These are phyloP conservation scores for Melitaea cinxia DNA, from an alignment of 1,140 invertebrate genomes.

Conservation along the genomic window DNA sequence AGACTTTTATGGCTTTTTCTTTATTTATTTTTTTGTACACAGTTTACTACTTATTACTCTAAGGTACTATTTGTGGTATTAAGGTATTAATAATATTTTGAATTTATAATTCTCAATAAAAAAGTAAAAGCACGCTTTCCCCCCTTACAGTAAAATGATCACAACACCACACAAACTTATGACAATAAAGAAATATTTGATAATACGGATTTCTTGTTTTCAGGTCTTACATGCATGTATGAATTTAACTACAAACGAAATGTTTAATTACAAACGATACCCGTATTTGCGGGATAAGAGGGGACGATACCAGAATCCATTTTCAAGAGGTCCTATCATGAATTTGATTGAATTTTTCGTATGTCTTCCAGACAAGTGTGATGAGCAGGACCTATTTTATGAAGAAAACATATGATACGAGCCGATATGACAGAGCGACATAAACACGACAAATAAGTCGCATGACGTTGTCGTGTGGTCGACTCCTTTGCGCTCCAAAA, in stretches of 20 bases:
- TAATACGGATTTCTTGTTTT: constrained; percentile 41
- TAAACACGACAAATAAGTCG: constrained; percentile 18
- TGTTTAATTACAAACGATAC: constrained; percentile 96
- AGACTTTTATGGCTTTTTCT: too few relatives aligned
- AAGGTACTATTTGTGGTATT: too few relatives aligned
- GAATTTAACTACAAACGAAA: constrained; percentile 97
- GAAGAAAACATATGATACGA: constrained; percentile 84
- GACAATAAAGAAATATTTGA: background rate
- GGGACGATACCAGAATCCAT: constrained; percentile 94
- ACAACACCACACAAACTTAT: too few relatives aligned
- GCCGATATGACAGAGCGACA: constrained; percentile 30
- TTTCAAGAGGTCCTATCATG: constrained; percentile 91
- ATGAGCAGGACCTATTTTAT: constrained; percentile 87
- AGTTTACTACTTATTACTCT: too few relatives aligned
- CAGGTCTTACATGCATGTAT: constrained; percentile 93
- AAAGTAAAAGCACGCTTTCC: too few relatives aligned
- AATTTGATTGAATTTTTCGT: constrained; percentile 96
- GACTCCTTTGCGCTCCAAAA: constrained; percentile 24
- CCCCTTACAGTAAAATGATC: too few relatives aligned
- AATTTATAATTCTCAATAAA: too few relatives aligned
- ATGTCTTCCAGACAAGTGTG: constrained; percentile 88
- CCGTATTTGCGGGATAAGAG: constrained; percentile 93
- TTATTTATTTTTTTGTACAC: too few relatives aligned
- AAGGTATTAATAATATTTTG: too few relatives aligned
- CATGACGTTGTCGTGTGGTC: constrained; percentile 29